Base-by-base conservation (phyloP, 53 echinoderm and acorn worm genomes). In the Paracentrotus lividus region DNA sequence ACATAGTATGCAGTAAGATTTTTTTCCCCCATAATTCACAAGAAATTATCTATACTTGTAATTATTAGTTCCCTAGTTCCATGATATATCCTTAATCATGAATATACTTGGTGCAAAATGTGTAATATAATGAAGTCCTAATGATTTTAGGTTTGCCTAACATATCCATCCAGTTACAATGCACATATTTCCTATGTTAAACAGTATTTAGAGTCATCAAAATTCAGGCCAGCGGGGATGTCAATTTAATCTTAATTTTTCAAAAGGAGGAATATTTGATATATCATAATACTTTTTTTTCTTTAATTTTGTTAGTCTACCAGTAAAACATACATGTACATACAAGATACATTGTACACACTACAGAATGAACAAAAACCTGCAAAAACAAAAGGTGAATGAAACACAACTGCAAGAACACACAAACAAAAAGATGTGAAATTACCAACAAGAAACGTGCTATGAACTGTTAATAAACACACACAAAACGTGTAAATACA, bases 401-500 rank as follows among this genome's bases (percentile, higher is more conserved):
- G 47, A 10, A 26, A 10, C 5, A 31, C 34, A 67, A 81, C 33
- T 81, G 81, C 42, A 76, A 42, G 18, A 47, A 81, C 81, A 81
- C 44, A 81, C 44, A 81, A 44, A 81, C 81, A 47, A 81, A 43
- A 47, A 40, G 47, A 81, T 47, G 57, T 57, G 47, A 81, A n/a
- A 81, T 38, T 81, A 81, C 81, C 44, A 27, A 81, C 81, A 81
- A 10, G 2, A 81, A 81, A 81, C 81, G 47, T 81, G 81, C 81
- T 47, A 81, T 81, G 27, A 23, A n/a, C 72, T 47, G 47, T 81
- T 26, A 47, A 81, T 81, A 81, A 36, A 81, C 47, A 45, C 47
- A 45, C 47, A 81, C 81, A 81, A 81, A 45, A 81, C 81, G 5
- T 81, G 47, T 81, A 47, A 47, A 81, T 81, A 81, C 81, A 81